phyloP scores from a whole-genome alignment of 2,797 vertebrate genomes.

The Sebastes nivosus region DNA sequence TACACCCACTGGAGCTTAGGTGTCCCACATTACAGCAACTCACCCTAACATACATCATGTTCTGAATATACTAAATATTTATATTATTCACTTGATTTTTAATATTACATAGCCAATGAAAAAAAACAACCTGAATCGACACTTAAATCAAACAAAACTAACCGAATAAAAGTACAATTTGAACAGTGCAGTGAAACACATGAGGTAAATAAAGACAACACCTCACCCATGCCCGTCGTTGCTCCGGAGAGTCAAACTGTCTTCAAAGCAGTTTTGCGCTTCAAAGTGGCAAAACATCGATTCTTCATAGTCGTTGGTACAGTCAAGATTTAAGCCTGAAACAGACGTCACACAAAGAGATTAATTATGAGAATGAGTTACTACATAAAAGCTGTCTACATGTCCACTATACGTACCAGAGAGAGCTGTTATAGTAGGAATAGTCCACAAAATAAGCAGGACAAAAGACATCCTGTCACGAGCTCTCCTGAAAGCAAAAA shows the following conservation, averaged over 20 bases:
- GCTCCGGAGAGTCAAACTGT: neutral
- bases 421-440: neutral
- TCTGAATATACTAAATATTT: neutral
- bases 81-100: neutral
- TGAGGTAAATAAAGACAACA: neutral
- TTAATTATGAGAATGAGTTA: neutral
- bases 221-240: fast-evolving
- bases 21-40: too few species aligned
- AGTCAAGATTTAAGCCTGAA: conserved; percentile 8
- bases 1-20: too few species aligned
- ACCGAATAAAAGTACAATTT: neutral
- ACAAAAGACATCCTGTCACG: neutral
- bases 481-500: neutral
- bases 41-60: neutral
- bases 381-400: fast-evolving
- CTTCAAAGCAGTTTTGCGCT: conserved; percentile 13
- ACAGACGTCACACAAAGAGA: neutral
- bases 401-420: conserved; percentile 19
- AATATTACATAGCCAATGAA: too few species aligned
- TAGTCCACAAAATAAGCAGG: neutral
- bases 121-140: neutral
- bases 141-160: neutral
- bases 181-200: neutral
- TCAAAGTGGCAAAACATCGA: conserved; percentile 9
- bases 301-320: neutral